Conservation (phyloP, 2,797 vertebrate species). For the Micromesistius poutassou region DNA sequence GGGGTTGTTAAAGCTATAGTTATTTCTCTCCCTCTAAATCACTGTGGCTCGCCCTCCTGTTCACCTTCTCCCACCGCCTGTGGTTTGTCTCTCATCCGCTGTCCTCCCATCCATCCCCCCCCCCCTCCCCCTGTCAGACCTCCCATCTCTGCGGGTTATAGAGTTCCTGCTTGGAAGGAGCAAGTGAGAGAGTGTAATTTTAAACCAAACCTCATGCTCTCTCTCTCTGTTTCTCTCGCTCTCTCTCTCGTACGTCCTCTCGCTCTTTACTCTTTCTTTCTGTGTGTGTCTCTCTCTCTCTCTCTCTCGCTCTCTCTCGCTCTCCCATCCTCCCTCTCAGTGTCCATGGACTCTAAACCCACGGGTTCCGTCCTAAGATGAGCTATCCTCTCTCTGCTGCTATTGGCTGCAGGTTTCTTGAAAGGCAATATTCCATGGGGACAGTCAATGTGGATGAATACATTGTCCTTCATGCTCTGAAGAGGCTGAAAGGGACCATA, state of each 20-base stretch:
- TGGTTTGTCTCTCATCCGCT: not conserved
- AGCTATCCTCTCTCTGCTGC: not conserved
- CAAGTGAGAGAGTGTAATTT: not conserved
- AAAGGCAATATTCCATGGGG: not conserved
- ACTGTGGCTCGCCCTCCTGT: not conserved
- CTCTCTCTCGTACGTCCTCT: too few relatives aligned
- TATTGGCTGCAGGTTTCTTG: not conserved
- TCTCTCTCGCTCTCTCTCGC: not conserved
- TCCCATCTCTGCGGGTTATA: not conserved
- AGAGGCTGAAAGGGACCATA: not conserved
- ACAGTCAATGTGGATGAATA: not conserved
- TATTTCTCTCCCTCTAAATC: not conserved
- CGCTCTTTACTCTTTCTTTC: not conserved
- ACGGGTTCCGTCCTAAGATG: too few relatives aligned
- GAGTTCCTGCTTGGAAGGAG: constrained; percentile 2
- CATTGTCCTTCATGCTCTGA: not conserved
- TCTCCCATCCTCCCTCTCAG: not conserved
- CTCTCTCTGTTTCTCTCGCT: not conserved
- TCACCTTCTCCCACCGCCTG: not conserved
- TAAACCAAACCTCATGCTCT: not conserved
- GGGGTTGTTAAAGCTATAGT: not conserved
- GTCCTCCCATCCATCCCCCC: too few relatives aligned
- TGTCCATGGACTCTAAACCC: too few relatives aligned
- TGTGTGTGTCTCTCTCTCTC: not conserved
- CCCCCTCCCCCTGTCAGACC: not conserved